These are phyloP conservation scores for Boleophthalmus pectinirostris DNA, from an alignment of 2,113 vertebrate species.

Conservation along the genomic window DNA sequence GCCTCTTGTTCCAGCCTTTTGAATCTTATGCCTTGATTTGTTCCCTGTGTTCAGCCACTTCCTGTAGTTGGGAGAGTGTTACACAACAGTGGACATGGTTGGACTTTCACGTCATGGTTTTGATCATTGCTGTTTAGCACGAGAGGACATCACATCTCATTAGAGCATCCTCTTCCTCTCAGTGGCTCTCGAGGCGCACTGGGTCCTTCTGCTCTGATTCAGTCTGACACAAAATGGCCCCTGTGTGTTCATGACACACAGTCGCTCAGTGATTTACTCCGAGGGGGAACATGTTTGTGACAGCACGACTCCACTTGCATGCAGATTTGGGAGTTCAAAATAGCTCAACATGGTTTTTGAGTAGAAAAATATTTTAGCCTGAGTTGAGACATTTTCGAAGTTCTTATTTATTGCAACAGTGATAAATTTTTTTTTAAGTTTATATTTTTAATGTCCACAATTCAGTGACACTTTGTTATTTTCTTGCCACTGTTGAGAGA, in stretches of 20 bases:
- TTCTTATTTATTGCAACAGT: neutral
- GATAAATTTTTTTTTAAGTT: too few relatives aligned
- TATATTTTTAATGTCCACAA: too few relatives aligned
- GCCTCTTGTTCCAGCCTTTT: neutral
- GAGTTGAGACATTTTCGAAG: neutral
- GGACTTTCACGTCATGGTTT: slow-evolving; percentile 37
- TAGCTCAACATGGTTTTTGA: slow-evolving; percentile 24
- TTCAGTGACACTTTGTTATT: neutral
- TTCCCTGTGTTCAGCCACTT: slow-evolving; percentile 44
- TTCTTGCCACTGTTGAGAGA: neutral
- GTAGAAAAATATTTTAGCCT: slow-evolving; percentile 7
- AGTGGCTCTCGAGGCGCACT: slow-evolving; percentile 40
- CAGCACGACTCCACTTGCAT: slow-evolving; percentile 42
- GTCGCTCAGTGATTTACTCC: slow-evolving; percentile 40
- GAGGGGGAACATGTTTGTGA: slow-evolving; percentile 44
- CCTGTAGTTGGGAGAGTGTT: slow-evolving; percentile 27
- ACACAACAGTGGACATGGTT: slow-evolving; percentile 44
- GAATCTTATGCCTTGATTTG: slow-evolving; percentile 19
- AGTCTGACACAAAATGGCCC: slow-evolving; percentile 59
- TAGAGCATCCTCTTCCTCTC: slow-evolving; percentile 39
- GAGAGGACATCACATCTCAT: slow-evolving; percentile 48
- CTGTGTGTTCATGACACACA: slow-evolving; percentile 44
- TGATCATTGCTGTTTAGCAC: slow-evolving; percentile 37
- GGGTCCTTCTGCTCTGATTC: slow-evolving; percentile 53
- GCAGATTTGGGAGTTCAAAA: slow-evolving; percentile 36